Conservation (phyloP, 2,113 vertebrate species). For the Ondatra zibethicus region DNA sequence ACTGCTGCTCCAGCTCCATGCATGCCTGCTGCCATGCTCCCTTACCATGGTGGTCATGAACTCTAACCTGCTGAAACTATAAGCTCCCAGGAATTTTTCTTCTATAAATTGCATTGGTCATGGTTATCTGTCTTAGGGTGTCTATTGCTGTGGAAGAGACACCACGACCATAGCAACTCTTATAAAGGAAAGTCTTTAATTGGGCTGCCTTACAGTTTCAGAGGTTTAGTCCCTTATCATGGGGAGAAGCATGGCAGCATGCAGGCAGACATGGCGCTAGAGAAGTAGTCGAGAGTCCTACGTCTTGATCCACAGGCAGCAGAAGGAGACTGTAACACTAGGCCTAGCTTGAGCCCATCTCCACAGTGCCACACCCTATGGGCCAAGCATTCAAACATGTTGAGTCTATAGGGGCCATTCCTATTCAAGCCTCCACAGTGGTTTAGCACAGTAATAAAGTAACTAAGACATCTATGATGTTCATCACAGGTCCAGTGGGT, state of each 20-base stretch:
- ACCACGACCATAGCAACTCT: too few species aligned
- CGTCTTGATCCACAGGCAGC: too few species aligned
- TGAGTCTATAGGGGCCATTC: neutral
- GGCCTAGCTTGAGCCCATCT: neutral
- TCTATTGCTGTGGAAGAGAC: too few species aligned
- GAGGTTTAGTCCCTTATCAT: neutral
- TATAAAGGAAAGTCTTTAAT: too few species aligned
- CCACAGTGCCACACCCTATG: neutral
- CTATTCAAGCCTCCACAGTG: neutral
- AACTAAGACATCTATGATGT: neutral
- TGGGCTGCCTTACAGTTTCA: too few species aligned
- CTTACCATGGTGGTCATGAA: too few species aligned
- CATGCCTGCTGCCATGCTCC: neutral
- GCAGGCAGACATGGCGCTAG: too few species aligned
- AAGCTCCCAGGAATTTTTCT: too few species aligned
- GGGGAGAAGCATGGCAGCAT: neutral
- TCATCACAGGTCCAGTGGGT: neutral
- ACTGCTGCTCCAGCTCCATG: neutral
- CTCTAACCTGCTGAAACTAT: too few species aligned
- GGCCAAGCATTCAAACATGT: neutral
- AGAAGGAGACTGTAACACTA: neutral
- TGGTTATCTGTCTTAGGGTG: too few species aligned
- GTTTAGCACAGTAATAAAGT: neutral
- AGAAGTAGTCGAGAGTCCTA: too few species aligned
- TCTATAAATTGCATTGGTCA: too few species aligned